A percentile compares a stretch with the other conserved stretches of the same genome.
These are phyloP conservation scores for Lycocerus yunnanus DNA, from an alignment of 2,888 invertebrate species.

Conservation along the genomic window DNA sequence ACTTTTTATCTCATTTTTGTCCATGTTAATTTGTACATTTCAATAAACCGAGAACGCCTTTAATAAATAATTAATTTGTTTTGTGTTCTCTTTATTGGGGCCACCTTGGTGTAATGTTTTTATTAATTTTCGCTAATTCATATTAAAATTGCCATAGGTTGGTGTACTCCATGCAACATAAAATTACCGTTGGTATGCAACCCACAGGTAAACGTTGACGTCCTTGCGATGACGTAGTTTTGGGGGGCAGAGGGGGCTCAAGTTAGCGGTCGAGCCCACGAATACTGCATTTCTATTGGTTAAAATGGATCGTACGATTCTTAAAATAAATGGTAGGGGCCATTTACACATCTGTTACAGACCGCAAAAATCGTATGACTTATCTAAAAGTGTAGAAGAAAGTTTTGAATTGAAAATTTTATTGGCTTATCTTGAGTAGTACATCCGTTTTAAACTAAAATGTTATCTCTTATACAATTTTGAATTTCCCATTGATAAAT, in stretches of 20 bases:
- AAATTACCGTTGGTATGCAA: conserved; percentile 22
- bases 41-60: neutral
- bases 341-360: conserved; percentile 31
- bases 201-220: conserved; percentile 23
- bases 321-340: conserved; percentile 35
- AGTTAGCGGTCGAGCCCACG: conserved; percentile 37
- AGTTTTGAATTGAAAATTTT: conserved; percentile 8
- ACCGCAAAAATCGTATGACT: conserved; percentile 28
- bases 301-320: conserved; percentile 40
- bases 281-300: conserved; percentile 32
- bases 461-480: neutral
- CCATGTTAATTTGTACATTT: neutral
- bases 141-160: neutral
- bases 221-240: conserved; percentile 26
- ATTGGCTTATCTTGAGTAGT: neutral
- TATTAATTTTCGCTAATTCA: neutral
- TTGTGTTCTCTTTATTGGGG: neutral
- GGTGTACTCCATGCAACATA: neutral
- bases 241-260: conserved; percentile 26
- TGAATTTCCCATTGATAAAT: neutral
- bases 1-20: neutral
- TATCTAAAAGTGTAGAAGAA: conserved; percentile 18
- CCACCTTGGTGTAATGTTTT: neutral
- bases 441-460: neutral
- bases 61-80: no score